Percentiles rank a stretch among this genome's conserved stretches.
Conservation (phyloP, 1,140 invertebrate genomes). For the Hylyphantes graminicola region DNA sequence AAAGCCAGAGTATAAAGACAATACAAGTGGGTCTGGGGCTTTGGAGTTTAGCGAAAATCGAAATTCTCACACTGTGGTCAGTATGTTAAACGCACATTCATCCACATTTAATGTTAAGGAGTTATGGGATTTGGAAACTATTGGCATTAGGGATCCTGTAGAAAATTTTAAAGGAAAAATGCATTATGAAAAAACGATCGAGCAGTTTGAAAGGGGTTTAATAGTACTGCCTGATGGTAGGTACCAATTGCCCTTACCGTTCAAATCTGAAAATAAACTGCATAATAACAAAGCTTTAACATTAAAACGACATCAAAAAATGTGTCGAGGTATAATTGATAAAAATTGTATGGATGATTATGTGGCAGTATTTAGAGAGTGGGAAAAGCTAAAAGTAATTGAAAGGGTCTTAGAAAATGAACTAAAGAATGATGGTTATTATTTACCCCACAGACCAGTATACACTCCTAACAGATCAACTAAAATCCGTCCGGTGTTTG, state of each 20-base stretch:
- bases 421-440: conserved; percentile 36
- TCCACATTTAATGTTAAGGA: not conserved
- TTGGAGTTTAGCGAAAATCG: not conserved
- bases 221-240: not conserved
- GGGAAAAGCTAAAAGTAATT: conserved; percentile 38
- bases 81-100: not conserved
- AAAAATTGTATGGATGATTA: not conserved
- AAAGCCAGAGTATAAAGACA: not conserved
- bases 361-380: not conserved
- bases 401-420: conserved; percentile 29
- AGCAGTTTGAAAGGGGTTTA: not conserved
- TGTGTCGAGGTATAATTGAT: not conserved
- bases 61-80: no score
- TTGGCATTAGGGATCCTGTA: not conserved
- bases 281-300: not conserved
- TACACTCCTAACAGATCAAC: conserved; percentile 59
- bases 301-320: not conserved
- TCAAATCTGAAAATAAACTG: not conserved
- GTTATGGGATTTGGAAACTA: not conserved
- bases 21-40: not conserved
- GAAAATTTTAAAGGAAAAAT: not conserved
- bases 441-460: conserved; percentile 60
- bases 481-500: conserved; percentile 63
- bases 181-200: not conserved
- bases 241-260: not conserved